A percentile compares a stretch with the other conserved stretches of the same genome.
These are phyloP conservation scores for Eledone cirrhosa DNA, from an alignment of 2,888 invertebrate genomes.

Conservation along the genomic window DNA sequence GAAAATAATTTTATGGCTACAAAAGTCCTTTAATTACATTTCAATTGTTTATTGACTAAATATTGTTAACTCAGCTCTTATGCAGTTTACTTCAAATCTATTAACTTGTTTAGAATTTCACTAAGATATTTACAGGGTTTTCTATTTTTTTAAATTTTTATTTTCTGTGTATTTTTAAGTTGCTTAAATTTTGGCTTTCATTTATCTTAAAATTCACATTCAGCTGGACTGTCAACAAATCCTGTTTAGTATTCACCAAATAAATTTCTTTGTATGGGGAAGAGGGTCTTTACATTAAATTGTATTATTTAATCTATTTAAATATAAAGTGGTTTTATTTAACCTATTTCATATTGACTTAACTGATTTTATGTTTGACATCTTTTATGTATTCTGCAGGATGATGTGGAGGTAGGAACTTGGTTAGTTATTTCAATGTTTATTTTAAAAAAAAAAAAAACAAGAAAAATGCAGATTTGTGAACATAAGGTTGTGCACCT, in stretches of 20 bases:
- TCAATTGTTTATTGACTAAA: no score
- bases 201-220: no score
- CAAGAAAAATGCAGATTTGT: no score
- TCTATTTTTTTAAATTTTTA: background rate
- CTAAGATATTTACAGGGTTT: background rate
- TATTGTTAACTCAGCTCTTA: no score
- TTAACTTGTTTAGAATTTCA: background rate
- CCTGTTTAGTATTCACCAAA: no score
- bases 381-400: constrained; percentile 19
- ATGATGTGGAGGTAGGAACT: constrained; percentile 20
- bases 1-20: no score
- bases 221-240: no score
- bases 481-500: constrained; percentile 12
- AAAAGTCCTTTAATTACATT: no score
- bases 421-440: background rate
- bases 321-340: background rate
- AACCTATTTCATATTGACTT: constrained; percentile 1
- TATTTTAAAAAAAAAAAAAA: no score
- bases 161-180: background rate
- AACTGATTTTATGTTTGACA: constrained; percentile 5
- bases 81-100: no score
- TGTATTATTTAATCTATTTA: background rate
- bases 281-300: no score
- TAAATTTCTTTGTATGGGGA: no score
- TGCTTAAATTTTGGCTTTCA: background rate